Conservation (phyloP, 1,140 invertebrate species). For the Ooceraea biroi region DNA sequence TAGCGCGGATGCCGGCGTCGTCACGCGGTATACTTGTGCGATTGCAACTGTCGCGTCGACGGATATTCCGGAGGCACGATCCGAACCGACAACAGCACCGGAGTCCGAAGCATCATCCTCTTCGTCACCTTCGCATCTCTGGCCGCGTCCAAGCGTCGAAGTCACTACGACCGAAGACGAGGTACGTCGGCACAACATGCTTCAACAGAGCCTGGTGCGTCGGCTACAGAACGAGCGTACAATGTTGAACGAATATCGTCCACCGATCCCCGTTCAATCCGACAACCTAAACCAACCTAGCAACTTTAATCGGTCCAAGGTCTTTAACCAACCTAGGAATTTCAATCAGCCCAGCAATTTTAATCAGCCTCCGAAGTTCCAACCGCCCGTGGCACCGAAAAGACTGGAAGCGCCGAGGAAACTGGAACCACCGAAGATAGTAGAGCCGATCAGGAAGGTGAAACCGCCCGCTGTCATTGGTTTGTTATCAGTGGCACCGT, state of each 20-base stretch:
- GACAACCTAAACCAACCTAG: slow-evolving; percentile 35
- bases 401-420: slow-evolving; percentile 7
- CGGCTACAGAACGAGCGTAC: slow-evolving; percentile 75
- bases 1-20: slow-evolving; percentile 78
- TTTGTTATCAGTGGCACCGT: neutral
- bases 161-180: slow-evolving; percentile 70
- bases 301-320: neutral
- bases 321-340: neutral
- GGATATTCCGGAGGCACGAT: slow-evolving; percentile 46
- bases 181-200: slow-evolving; percentile 82
- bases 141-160: slow-evolving; percentile 46
- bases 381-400: slow-evolving; percentile 47
- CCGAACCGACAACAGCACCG: slow-evolving; percentile 1
- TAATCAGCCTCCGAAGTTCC: slow-evolving; percentile 15
- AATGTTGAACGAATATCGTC: slow-evolving; percentile 34
- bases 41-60: slow-evolving; percentile 80
- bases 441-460: neutral
- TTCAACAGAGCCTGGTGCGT: slow-evolving; percentile 81
- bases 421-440: neutral
- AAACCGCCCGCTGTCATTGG: neutral
- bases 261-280: neutral
- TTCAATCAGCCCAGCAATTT: slow-evolving; percentile 3
- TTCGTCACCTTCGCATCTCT: slow-evolving; percentile 43
- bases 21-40: slow-evolving; percentile 82
- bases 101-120: slow-evolving; percentile 7